Conservation (phyloP, 2,797 vertebrate species). For the Pseudochaenichthys georgianus region DNA sequence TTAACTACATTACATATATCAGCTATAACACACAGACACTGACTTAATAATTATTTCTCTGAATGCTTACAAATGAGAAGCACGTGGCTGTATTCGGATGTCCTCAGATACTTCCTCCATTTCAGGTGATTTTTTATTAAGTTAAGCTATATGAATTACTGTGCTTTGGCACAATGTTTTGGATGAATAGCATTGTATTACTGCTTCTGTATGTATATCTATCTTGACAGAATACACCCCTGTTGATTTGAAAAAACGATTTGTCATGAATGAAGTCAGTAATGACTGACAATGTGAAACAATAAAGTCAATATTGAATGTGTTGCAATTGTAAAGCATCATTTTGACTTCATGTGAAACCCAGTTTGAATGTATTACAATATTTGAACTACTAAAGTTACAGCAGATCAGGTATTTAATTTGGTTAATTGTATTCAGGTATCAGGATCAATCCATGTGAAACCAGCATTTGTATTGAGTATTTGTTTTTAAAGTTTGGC, state of each 20-base stretch:
- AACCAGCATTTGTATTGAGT: too few relatives aligned
- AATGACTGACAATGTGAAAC: too few relatives aligned
- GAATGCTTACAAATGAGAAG: constrained; percentile 53
- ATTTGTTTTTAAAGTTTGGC: too few relatives aligned
- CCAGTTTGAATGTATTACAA: not conserved
- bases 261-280: constrained; percentile 17
- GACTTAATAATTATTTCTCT: constrained; percentile 48
- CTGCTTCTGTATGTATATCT: constrained; percentile 49
- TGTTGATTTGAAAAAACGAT: constrained; percentile 1
- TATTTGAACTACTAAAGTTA: not conserved
- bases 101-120: constrained; percentile 30
- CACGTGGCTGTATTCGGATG: constrained; percentile 64
- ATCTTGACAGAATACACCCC: constrained; percentile 15
- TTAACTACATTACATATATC: constrained; percentile 10
- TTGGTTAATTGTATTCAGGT: not conserved
- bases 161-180: constrained; percentile 33
- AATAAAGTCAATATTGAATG: constrained; percentile 7
- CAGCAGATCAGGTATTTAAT: constrained; percentile 10
- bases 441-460: not conserved
- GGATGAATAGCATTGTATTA: constrained; percentile 22
- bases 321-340: too few relatives aligned
- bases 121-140: constrained; percentile 59
- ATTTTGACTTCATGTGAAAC: not conserved
- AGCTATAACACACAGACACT: constrained; percentile 44
- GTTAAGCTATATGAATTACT: constrained; percentile 57